Conservation (phyloP, 2,797 vertebrate genomes). For the Novumbra hubbsi region DNA sequence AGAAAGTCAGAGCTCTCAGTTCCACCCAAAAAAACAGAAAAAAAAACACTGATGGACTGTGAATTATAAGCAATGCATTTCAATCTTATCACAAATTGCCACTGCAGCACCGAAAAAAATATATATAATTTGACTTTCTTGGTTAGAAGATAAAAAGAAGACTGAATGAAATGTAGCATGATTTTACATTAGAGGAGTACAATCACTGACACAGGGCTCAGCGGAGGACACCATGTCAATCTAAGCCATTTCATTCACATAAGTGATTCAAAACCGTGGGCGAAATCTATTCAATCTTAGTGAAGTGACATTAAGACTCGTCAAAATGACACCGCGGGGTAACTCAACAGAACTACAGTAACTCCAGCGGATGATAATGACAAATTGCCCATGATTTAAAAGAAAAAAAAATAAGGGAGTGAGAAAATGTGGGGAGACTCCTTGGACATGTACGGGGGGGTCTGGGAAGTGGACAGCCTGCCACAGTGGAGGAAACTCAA, state of each 20-base stretch:
- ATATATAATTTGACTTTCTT: background rate
- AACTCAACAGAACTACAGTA: constrained; percentile 40
- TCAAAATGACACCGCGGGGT: constrained; percentile 30
- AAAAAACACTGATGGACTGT: background rate
- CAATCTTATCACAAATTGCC: background rate
- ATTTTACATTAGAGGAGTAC: constrained; percentile 8
- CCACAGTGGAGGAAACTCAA: background rate
- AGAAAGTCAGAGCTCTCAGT: background rate
- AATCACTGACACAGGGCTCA: constrained; percentile 8
- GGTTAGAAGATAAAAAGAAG: background rate
- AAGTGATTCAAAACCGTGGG: constrained; percentile 47
- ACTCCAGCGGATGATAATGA: constrained; percentile 39
- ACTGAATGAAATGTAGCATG: background rate
- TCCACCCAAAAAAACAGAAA: background rate
- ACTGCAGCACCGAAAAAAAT: background rate
- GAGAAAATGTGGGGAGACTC: too few species aligned
- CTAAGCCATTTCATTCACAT: constrained; percentile 26
- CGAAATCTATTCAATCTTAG: constrained; percentile 47
- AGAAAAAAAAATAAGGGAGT: constrained; percentile 5
- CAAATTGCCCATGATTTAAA: constrained; percentile 31
- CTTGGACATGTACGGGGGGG: too few species aligned
- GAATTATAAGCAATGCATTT: background rate
- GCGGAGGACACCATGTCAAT: constrained; percentile 15
- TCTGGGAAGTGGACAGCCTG: background rate
- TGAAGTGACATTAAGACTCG: constrained; percentile 43